Evolutionary conservation across 2,113 vertebrate genomes (phyloP).

Genomic region (Ramphastos sulfuratus): DNA sequence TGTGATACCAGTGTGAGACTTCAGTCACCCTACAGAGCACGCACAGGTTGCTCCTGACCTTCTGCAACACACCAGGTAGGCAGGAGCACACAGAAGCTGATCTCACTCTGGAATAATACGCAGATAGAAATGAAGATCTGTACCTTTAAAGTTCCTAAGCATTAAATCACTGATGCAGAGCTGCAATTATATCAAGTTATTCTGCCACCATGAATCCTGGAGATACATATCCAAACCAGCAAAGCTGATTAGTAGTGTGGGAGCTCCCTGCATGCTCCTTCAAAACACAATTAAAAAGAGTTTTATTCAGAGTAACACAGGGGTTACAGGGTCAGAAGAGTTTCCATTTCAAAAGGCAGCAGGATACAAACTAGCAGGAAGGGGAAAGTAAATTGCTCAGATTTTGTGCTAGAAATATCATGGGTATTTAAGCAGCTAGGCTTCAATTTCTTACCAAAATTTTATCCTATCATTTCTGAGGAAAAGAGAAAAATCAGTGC

Average conservation of each 20-base stretch:
- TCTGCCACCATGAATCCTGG: constrained; percentile 51
- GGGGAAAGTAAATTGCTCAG: constrained; percentile 51
- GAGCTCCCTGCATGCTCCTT: constrained; percentile 53
- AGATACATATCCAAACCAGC: constrained; percentile 53
- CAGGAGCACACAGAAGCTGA: neutral
- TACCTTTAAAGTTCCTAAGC: constrained; percentile 52
- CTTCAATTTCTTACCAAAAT: constrained; percentile 20
- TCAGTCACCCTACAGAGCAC: neutral
- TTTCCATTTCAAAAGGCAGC: constrained; percentile 75
- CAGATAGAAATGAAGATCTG: neutral
- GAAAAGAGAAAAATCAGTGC: constrained; percentile 23
- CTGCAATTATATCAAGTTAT: constrained; percentile 63
- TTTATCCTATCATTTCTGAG: neutral
- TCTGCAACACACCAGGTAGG: neutral
- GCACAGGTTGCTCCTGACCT: neutral
- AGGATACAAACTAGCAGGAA: constrained; percentile 54
- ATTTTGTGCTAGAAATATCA: constrained; percentile 54
- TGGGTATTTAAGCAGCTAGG: constrained; percentile 29
- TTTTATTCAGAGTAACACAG: constrained; percentile 65
- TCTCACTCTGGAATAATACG: neutral
- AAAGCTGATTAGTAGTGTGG: constrained; percentile 74
- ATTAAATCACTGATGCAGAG: constrained; percentile 42
- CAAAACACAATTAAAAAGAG: constrained; percentile 75
- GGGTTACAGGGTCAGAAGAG: constrained; percentile 72
- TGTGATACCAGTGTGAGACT: rapidly evolving